Base-by-base conservation (phyloP, 2,888 invertebrate species). In the Erannis defoliaria region DNA sequence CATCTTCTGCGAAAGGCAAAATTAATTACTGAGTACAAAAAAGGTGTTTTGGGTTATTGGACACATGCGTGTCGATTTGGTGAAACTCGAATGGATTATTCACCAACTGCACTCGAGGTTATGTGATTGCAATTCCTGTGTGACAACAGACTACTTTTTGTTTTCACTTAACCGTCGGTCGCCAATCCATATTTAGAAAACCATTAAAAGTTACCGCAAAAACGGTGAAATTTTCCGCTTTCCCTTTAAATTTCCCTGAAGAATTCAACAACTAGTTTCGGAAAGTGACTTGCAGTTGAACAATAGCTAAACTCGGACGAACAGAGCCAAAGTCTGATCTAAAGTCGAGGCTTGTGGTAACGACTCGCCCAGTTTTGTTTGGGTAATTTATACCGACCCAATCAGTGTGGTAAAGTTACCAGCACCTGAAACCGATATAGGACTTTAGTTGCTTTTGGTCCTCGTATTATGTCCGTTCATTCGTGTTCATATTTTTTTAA, bases 251-350 rank as follows among this genome's bases (percentile, higher is more conserved):
- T 49, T 55, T 45, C 43, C 46, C 62, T 40, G 14, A 45, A 56
- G 62, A 53, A 56, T 56, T 51, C 31, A 43, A 45, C 29, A 51
- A 45, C 50, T 50, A 60, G 60, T 58, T 63, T 54, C 16, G 29
- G 46, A 45, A 50, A 57, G 56, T 62, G 66, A 66, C 62, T 60
- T 60, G 62, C 54, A 31, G 35, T 60, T 62, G 23, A 55, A 59
- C 48, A 51, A 48, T 46, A 48, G 9, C 31, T 42, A 14, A 55
- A 45, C 35, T 35, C 21, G 16, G 37, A 2, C 16, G 51, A 19
- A 57, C 40, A 23, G n/a, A 21, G 21, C 35, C 16, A 23, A 57
- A 19, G 42, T 43, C 51, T 45, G 50, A 57, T 48, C 45, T 57
- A 23, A 60, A 55, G 8, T 49, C 21, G 31, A 10, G 45, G 33